Evolutionary conservation across 2,888 invertebrate species (phyloP), one percentile per base, ranked within the genome.

Genomic region (Oscheius sp.): DNA sequence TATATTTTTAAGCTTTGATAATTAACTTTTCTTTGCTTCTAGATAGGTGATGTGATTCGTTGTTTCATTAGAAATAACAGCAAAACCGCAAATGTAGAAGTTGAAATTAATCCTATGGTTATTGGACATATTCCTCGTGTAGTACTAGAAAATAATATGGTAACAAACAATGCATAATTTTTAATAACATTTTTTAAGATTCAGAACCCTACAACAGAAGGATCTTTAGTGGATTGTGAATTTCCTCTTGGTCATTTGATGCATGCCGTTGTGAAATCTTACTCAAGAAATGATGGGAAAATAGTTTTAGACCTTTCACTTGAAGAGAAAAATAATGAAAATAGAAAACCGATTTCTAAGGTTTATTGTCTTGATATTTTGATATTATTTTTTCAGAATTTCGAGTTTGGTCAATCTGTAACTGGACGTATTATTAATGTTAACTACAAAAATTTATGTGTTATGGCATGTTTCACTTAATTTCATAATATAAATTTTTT

Each of bases 71-170:
- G 56, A 26, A 30, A 67, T 2, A 8, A 41, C 0, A 65, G 61
- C 1, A 63, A 72, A 2, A 54, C 56, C 9, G 20, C 41, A 14
- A 45, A 72, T 2, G 5, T 70, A 8, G 22, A 45, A 33, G 71
- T 73, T 1, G 73, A 73, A 64, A 51, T 75, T 22, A 75, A 63
- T 33, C 70, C 70, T 3, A 4, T 70, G 4, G 71, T 67, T 66
- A 41, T 17, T 1, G 75, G 73, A 67, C 38, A 33, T 4, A 67
- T 73, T 30, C 63, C 75, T 9, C 51, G 67, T 5, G 75, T 73
- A 24, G 45, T 71, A 32, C 17, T 75, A 8, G 26, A n/a, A 1
- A 38, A n/a, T 9, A 17, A 36, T 22, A 5, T 64, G 50, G 63
- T 63, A 30, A 14, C 3, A 26, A n/a, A n/a, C n/a, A n/a, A n/a